Base-by-base conservation (phyloP, 2,113 vertebrate species). In the Eleginops maclovinus region DNA sequence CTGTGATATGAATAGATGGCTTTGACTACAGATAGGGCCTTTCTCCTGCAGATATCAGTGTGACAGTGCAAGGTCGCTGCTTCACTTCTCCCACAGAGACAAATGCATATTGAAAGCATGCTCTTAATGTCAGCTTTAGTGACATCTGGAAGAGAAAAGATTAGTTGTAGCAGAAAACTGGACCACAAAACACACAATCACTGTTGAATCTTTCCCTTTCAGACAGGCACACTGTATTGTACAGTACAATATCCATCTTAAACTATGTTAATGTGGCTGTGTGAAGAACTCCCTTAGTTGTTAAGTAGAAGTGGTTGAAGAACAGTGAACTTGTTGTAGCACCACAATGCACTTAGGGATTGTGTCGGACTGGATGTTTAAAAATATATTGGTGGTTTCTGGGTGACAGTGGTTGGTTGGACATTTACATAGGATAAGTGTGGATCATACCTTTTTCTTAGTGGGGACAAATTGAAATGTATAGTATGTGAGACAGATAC, bases 1-100 rank as follows among this genome's bases (percentile, higher is more conserved):
- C 61, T 64, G 71, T 44, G 59, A 86, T 78, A 81, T 79, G 50
- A 89, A 84, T 70, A 71, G 51, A 89, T 74, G 72, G 43, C 55
- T 85, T 66, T 77, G 74, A 69, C 69, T 13, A 36, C 11, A 55
- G 74, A 79, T 55, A 70, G 64, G 50, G 51, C 66, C 22, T 50
- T 77, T 65, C 63, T 6, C 31, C 49, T 43, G 67, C 28, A 47
- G 50, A 60, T 63, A 74, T 82, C 71, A 55, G 43, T 70, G 69
- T 69, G 81, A 63, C 71, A 70, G 53, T n/a, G n/a, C n/a, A n/a
- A n/a, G n/a, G n/a, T n/a, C n/a, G n/a, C 67, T 12, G 36, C 72
- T 22, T 47, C 26, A 62, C 44, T 54, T 67, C 49, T 56, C 17
- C 15, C 59, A 26, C 47, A 22, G 63, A 40, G 31, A 50, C n/a